Evolutionary conservation across 2,113 vertebrate species (phyloP), one percentile per base, ranked within the genome.

Genomic region (Rhabdomys dilectus): DNA sequence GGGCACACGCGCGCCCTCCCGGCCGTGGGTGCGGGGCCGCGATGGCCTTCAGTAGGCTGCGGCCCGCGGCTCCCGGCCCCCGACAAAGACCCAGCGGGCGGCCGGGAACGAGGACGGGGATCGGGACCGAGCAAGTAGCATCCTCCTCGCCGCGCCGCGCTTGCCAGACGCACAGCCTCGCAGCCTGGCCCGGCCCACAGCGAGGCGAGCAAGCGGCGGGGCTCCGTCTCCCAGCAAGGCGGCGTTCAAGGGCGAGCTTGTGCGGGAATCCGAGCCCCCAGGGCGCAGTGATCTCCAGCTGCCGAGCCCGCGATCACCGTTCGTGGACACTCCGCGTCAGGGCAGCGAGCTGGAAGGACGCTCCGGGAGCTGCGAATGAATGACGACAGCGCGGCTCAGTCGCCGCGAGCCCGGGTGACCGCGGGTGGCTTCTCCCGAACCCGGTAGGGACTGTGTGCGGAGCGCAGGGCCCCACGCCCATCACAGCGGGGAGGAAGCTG

Each of bases 381-480:
- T 84, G 96, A 96, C 91, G 96, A 86, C 95, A 88, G 95, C 92
- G 58, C 88, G 26, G 53, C 48, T 97, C 82, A 34, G 77, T 45
- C 0, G 62, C 9, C 21, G 87, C 73, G 31, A 77, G 36, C 78
- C 77, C 22, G 22, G 73, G 86, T 13, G 90, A 24, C 77, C 7
- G 26, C 92, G 1, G 51, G 2, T 88, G 81, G 51, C 86, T 91
- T 16, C 36, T 89, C 62, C 15, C 53, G 86, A 48, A 48, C 91
- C 94, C 68, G 10, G 66, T 19, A 91, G 66, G 56, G 10, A 60
- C 75, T 16, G 11, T 7, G 87, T 24, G 89, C 53, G 82, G 7
- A 68, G 42, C 88, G 0, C 90, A 21, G 22, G 91, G 95, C 95
- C 96, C 94, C 96, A 95, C 96, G 88, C 97, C 97, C 96, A 95